Base-by-base conservation (phyloP, 2,113 vertebrate species). In the Egretta garzetta region DNA sequence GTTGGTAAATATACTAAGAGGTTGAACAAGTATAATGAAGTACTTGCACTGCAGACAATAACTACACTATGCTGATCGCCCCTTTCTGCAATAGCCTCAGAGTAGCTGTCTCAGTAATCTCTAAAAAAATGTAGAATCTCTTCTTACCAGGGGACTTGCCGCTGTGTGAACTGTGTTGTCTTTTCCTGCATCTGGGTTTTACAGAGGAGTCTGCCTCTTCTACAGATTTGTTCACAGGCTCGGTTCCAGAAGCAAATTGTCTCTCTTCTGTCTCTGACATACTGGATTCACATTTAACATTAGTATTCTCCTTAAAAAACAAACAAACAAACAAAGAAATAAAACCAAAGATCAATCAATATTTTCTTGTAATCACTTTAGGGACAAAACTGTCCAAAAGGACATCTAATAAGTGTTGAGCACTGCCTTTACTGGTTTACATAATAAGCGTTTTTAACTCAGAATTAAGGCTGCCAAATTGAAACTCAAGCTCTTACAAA, bases 141-240 rank as follows among this genome's bases (percentile, higher is more conserved):
- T 47, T 81, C 97, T 98, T 98, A 98, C 96, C 98, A 91, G 93
- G 90, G 28, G 88, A 95, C 49, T 92, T 89, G 56, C 58, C 90
- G 35, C 93, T 77, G 39, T 90, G 63, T 47, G 96, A 96, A 63
- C 50, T 94, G 90, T 70, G 97, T 82, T 80, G 94, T 87, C 86
- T 96, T 68, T 98, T 96, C 77, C 97, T 92, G 80, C 90, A 80
- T 73, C 73, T 52, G 56, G n/a, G 73, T 87, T 96, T 95, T 80
- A 85, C 91, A 86, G 93, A 80, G 55, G 92, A 86, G 81, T 80
- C 43, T n/a, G 56, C 73, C 9, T 96, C 88, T 97, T 96, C 95
- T 72, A 58, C 79, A 68, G 87, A 43, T 70, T 97, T 88, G 82
- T 58, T 95, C 76, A 86, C 56, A 91, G 93, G 66, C 35, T 37